Evolutionary conservation across 23 tunicate species (phyloP).

Genomic region (Oikopleura vanhoeffeni): DNA sequence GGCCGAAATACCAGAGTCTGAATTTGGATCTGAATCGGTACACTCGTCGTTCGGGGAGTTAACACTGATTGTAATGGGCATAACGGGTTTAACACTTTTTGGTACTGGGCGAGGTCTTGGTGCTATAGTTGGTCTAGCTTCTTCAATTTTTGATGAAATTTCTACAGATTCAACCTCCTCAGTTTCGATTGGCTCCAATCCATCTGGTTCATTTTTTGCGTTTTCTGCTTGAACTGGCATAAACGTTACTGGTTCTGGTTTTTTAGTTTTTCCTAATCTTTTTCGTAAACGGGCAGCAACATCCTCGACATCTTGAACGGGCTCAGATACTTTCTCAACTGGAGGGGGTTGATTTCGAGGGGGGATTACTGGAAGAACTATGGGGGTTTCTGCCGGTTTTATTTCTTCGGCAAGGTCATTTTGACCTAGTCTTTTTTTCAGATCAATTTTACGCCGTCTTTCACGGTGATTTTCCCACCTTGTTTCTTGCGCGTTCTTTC

Average conservation of each 20-base stretch:
- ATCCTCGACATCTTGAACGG: not conserved
- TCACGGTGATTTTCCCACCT: not conserved
- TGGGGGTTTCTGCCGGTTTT: not conserved
- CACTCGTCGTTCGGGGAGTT: not conserved
- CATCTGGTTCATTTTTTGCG: no score
- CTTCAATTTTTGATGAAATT: no score
- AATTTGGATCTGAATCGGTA: not conserved
- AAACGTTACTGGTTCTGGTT: no score
- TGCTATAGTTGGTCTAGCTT: no score
- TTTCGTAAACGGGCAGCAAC: not conserved
- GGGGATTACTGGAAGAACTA: no score
- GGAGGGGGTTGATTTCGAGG: not conserved
- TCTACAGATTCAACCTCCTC: no score
- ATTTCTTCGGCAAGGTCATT: not conserved
- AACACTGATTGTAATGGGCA: not conserved
- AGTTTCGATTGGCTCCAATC: no score
- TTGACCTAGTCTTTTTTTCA: not conserved
- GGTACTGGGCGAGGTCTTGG: no score
- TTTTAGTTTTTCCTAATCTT: not conserved
- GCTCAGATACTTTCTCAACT: not conserved
- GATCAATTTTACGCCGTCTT: not conserved
- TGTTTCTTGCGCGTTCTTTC: not conserved
- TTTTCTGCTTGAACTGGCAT: no score
- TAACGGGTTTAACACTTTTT: no score
- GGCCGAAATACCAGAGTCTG: conserved; percentile 2